Conservation (phyloP, 2,113 vertebrate genomes). For the Pomatorhinus ruficollis region DNA sequence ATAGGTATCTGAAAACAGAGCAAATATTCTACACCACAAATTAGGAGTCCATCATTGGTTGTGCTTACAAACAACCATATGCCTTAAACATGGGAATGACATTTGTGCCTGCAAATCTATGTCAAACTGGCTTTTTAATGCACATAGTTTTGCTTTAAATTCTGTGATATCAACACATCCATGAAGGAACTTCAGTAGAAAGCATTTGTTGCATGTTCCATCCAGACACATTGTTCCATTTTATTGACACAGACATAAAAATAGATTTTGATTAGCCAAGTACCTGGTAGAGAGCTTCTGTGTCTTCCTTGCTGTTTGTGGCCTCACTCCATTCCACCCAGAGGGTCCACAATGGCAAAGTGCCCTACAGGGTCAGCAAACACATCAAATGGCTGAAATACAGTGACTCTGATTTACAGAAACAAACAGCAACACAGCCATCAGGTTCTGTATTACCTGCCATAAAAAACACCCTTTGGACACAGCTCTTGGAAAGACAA, state of each 20-base stretch:
- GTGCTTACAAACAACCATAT: neutral
- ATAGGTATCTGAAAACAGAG: neutral
- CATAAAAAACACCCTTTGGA: neutral
- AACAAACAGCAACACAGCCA: neutral
- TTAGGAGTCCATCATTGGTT: neutral
- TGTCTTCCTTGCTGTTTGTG: conserved; percentile 75
- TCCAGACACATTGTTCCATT: neutral
- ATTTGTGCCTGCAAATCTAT: neutral
- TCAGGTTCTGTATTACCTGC: neutral
- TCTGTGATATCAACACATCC: neutral
- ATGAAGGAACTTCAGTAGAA: neutral
- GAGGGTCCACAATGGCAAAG: conserved; percentile 85
- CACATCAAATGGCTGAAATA: neutral
- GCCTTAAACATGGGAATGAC: neutral
- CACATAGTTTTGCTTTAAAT: neutral
- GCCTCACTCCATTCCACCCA: conserved; percentile 86
- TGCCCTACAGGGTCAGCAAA: conserved; percentile 74
- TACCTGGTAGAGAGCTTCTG: conserved; percentile 89
- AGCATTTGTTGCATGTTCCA: neutral
- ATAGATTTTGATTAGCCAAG: neutral
- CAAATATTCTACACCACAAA: neutral
- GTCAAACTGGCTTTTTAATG: neutral
- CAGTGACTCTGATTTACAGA: neutral
- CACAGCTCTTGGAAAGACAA: neutral
- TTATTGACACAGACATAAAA: neutral